Evolutionary conservation across 2,888 invertebrate genomes (phyloP), one percentile per base, ranked within the genome.

Genomic region (Cheilosia soror): DNA sequence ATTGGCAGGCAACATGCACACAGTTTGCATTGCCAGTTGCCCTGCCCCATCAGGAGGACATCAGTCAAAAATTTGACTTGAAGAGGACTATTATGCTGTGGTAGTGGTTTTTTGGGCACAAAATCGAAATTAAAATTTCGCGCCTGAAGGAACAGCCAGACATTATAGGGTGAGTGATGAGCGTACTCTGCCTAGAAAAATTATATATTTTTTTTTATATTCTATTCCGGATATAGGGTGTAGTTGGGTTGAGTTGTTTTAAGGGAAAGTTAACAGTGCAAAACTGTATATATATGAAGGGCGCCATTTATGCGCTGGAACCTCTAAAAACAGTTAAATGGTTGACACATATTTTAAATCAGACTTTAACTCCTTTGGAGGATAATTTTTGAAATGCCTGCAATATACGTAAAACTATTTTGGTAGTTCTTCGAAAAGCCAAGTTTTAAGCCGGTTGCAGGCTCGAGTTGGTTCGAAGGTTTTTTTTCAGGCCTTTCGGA

Each of bases 61-160:
- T 85, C 85, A 85, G 81, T 85, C 76, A 84, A 72, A 85, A 72
- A 79, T 40, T 25, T 57, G 51, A 68, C 63, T 81, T 82, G 11
- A 82, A 76, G 63, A 76, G 80, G 31, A 65, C 20, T n/a, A 33
- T 9, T 15, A 44, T 37, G 37, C 33, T 82, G 65, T 63, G 84
- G 79, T 57, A 79, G 79, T 69, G 65, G 58, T 71, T 79, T 75
- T 75, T 47, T 76, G 81, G 76, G 76, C 76, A 72, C 60, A 72
- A 85, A 85, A 76, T 77, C 68, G 81, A 85, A 85, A 85, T 85
- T 85, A 85, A 85, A 85, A 81, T 81, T 81, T 77, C 68, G 62
- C 72, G 81, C 85, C 57, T 85, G 72, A 81, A 60, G 76, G 55
- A 66, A 29, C 85, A 81, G 76, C 81, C 81, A 85, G 85, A 85